Conservation (phyloP, 1,140 invertebrate genomes). For the Temnothorax nylanderi region DNA sequence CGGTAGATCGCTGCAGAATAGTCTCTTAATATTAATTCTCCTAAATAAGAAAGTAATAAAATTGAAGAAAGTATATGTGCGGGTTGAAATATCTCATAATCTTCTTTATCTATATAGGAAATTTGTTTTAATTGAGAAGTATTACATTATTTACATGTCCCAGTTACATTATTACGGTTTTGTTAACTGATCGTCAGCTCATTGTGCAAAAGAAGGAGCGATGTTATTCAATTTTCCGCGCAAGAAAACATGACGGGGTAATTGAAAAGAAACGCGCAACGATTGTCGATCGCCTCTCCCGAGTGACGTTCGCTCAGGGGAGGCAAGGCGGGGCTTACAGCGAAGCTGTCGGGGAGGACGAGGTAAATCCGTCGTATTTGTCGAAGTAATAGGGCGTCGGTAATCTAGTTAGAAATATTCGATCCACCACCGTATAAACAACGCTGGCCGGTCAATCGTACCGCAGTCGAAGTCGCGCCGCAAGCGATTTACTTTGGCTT, state of each 20-base stretch:
- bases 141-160: background rate
- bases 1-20: background rate
- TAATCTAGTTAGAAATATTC: conserved; percentile 82
- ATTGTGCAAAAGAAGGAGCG: background rate
- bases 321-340: background rate
- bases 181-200: background rate
- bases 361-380: conserved; percentile 61
- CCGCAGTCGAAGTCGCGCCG: conserved; percentile 62
- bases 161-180: conserved; percentile 16
- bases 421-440: conserved; percentile 78
- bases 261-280: conserved; percentile 45
- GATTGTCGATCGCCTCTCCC: background rate
- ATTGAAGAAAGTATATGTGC: background rate
- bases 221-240: conserved; percentile 19
- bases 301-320: background rate
- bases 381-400: conserved; percentile 70
- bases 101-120: background rate
- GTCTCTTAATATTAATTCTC: background rate
- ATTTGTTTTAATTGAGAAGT: background rate
- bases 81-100: background rate
- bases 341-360: background rate
- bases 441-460: conserved; percentile 53
- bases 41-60: background rate
- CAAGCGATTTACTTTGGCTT: conserved; percentile 75
- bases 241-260: background rate